phyloP scores from a whole-genome alignment of 1,140 invertebrate species.

The Heliothis subflexa region DNA sequence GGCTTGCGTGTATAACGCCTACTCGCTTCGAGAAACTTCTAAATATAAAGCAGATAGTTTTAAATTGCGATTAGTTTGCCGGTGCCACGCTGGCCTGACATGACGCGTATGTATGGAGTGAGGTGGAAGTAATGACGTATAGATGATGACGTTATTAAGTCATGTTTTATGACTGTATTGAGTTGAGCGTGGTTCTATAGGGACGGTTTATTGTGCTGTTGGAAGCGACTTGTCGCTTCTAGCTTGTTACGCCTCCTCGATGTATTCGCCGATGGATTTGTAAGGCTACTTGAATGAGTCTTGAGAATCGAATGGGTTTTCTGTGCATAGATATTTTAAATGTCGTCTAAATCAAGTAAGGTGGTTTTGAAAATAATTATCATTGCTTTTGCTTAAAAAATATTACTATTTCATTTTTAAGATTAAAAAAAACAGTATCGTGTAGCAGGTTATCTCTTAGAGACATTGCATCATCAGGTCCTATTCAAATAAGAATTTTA shows the following conservation, averaged over 20 bases:
- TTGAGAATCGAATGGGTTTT: neutral
- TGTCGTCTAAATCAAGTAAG: too few relatives aligned
- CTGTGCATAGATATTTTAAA: neutral
- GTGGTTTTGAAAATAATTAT: too few relatives aligned
- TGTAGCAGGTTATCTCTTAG: too few relatives aligned
- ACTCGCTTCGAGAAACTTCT: constrained; percentile 59
- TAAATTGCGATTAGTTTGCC: constrained; percentile 60
- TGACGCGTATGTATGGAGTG: constrained; percentile 41
- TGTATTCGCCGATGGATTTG: neutral
- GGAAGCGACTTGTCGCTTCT: neutral
- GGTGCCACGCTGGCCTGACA: constrained; percentile 33
- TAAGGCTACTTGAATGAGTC: neutral
- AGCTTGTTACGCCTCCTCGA: constrained; percentile 14
- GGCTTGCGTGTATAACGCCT: constrained; percentile 80
- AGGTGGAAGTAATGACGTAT: constrained; percentile 20
- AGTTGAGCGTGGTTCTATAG: neutral
- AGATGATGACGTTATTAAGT: constrained; percentile 32
- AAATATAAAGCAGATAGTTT: constrained; percentile 67
- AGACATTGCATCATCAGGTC: too few relatives aligned
- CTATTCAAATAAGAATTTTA: too few relatives aligned
- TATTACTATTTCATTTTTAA: too few relatives aligned
- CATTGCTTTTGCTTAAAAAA: too few relatives aligned
- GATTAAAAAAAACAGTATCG: too few relatives aligned
- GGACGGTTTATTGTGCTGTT: constrained; percentile 5
- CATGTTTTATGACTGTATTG: constrained; percentile 19